Evolutionary conservation across 2,888 invertebrate genomes (phyloP), one percentile per base, ranked within the genome.

Genomic region (Falcaria lacertinaria): DNA sequence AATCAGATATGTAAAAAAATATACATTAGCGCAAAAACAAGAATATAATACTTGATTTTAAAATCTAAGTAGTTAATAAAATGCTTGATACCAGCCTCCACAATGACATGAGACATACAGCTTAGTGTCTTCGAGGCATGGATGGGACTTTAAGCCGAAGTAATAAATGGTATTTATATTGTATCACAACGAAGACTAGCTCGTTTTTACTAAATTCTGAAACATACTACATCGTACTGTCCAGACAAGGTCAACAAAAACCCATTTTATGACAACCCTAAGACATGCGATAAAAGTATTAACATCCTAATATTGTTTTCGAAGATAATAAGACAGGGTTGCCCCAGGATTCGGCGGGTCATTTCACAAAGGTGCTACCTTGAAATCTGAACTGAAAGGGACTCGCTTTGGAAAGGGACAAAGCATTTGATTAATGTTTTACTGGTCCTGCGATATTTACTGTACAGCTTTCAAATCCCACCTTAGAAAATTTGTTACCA

Each of bases 241-340:
- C 11, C 28, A 11, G 11, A 11, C 28, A 3, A 28, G 28, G 28
- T 28, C 28, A 28, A 28, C 11, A 11, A 28, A 28, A 1, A 4
- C 4, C 14, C 11, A 8, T 32, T 15, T 33, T 35, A 19, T 32
- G 40, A 36, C 40, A 33, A 19, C 17, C 35, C n/a, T 42, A 44
- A 34, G 28, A 33, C 15, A 1, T 13, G 34, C 19, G 19, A 6
- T 34, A 15, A 15, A 15, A 14, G 16, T 15, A 16, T 35, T 16
- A 17, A n/a, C 17, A 35, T 11, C 35, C 35, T 13, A 11, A 28
- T 28, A 28, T 28, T 28, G 28, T 28, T 11, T 2, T 11, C 28
- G 28, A 28, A 28, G 3, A 19, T 19, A 28, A 28, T 28, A 28
- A 28, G 28, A 28, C 28, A 28, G 11, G 28, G 28, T 11, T 28